A percentile compares a stretch with the other conserved stretches of the same genome.
Conservation (phyloP, 2,113 vertebrate genomes). For the Choloepus hoffmanni region DNA sequence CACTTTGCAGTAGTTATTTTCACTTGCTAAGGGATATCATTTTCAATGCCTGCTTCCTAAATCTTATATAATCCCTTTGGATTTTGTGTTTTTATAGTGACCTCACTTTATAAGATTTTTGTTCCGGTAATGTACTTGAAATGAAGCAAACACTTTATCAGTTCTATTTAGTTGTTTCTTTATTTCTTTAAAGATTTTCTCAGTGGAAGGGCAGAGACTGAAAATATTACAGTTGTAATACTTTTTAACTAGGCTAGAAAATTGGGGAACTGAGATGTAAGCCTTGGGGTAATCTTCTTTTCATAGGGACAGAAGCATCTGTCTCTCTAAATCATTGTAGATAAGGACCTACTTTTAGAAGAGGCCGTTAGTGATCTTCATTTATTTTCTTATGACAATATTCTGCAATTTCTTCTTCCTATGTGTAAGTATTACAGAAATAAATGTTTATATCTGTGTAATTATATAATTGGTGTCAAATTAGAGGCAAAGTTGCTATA, state of each 20-base stretch:
- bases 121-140: conserved; percentile 74
- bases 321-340: conserved; percentile 57
- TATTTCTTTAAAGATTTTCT: conserved; percentile 71
- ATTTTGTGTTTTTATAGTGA: conserved; percentile 61
- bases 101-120: conserved; percentile 66
- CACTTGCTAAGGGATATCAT: conserved; percentile 56
- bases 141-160: conserved; percentile 72
- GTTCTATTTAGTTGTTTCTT: conserved; percentile 65
- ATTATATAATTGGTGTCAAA: not conserved
- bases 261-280: not conserved
- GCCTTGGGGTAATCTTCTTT: conserved; percentile 39
- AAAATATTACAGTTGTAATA: conserved; percentile 55
- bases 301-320: conserved; percentile 10
- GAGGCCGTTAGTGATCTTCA: not conserved
- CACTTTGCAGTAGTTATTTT: conserved; percentile 53
- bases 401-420: conserved; percentile 28
- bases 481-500: not conserved
- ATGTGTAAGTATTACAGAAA: conserved; percentile 33
- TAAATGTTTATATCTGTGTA: conserved; percentile 1
- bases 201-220: conserved; percentile 41
- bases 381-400: conserved; percentile 30
- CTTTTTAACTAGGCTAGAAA: conserved; percentile 47
- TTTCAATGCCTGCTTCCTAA: conserved; percentile 70
- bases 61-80: conserved; percentile 72
- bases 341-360: conserved; percentile 41